A percentile compares a stretch with the other conserved stretches of the same genome.
Conservation (phyloP, 2,888 invertebrate genomes). For the Mythimna lalbum region DNA sequence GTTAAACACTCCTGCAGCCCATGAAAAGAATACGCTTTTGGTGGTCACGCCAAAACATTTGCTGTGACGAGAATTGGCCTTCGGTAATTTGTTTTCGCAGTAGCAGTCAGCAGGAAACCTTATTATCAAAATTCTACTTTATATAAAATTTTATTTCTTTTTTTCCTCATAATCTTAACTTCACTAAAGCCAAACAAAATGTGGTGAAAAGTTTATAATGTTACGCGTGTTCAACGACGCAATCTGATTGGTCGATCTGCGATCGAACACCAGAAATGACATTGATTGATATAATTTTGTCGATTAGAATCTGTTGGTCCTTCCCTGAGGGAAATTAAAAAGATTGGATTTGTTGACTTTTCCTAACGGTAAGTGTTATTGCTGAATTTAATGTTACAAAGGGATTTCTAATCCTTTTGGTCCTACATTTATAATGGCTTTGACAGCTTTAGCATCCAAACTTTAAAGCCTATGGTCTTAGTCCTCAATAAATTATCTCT, state of each 20-base stretch:
- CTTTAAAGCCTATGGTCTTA: background rate
- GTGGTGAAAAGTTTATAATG: constrained; percentile 8
- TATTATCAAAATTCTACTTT: background rate
- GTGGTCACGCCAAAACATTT: background rate
- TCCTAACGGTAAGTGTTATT: background rate
- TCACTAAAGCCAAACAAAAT: constrained; percentile 19
- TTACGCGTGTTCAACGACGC: constrained; percentile 16
- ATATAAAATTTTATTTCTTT: background rate
- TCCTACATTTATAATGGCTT: background rate
- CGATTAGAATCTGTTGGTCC: constrained; percentile 29
- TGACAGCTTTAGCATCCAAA: background rate
- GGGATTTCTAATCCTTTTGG: background rate
- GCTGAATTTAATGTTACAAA: background rate
- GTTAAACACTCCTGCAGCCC: no score
- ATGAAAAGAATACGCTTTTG: no score
- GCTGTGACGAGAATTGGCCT: background rate
- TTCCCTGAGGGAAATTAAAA: constrained; percentile 29
- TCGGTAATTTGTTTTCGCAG: background rate
- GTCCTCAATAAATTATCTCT: background rate
- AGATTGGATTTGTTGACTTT: constrained; percentile 11
- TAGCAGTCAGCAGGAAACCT: background rate
- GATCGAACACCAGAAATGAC: constrained; percentile 24
- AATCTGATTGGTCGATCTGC: constrained; percentile 7
- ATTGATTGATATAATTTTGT: constrained; percentile 33
- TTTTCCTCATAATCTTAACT: background rate